Percentiles rank a stretch among this genome's conserved stretches.
Conservation (phyloP, 23 tunicate genomes). For the Styela clava region DNA sequence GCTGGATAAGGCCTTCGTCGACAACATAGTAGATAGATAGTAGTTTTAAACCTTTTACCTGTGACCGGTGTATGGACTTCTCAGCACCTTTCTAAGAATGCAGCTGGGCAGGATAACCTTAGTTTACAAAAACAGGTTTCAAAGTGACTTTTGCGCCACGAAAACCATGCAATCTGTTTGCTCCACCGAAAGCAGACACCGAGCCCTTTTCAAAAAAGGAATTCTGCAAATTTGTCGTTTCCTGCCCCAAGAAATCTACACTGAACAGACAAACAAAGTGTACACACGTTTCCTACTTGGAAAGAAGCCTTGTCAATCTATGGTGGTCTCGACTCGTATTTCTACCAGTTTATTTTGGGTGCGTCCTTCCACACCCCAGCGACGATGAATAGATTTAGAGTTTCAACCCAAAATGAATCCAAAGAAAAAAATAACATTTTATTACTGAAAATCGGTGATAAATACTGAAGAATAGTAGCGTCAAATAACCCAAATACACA, state of each 20-base stretch:
- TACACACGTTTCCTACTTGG: not conserved
- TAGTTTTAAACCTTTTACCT: no score
- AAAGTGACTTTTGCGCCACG: not conserved
- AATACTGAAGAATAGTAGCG: no score
- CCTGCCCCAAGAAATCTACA: not conserved
- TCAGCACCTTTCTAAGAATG: no score
- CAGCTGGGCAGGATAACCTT: not conserved
- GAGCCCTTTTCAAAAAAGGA: not conserved
- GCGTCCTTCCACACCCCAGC: not conserved
- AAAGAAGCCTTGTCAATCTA: no score
- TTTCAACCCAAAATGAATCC: not conserved
- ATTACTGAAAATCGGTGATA: no score
- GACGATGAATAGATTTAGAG: not conserved
- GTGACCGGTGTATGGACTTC: no score
- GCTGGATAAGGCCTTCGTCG: no score
- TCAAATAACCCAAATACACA: no score
- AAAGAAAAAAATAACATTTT: not conserved
- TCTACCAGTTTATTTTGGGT: not conserved
- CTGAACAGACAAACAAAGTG: not conserved
- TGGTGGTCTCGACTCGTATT: not conserved
- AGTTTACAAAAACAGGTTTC: not conserved
- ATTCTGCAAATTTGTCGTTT: not conserved
- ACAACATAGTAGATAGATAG: no score
- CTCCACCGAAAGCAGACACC: not conserved
- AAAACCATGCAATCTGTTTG: not conserved